A percentile compares a stretch with the other conserved stretches of the same genome.
These are phyloP conservation scores for Oikopleura dioica DNA, from an alignment of 23 tunicate species.

Conservation along the genomic window DNA sequence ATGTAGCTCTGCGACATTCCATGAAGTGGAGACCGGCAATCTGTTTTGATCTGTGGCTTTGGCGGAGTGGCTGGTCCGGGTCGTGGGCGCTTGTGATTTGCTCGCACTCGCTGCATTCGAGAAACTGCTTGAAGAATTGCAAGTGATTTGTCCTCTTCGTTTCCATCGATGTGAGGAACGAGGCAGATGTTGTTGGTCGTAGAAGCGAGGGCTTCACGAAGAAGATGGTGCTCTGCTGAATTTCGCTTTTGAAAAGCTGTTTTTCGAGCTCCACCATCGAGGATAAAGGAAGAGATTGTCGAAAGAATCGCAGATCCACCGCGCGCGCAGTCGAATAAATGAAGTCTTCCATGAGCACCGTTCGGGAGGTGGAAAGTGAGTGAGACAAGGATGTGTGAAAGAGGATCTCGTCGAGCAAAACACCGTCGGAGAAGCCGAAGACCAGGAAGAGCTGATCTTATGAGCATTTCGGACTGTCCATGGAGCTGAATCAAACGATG, in stretches of 20 bases:
- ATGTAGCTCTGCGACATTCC: too few relatives aligned
- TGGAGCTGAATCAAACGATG: neutral
- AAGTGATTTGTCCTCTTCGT: neutral
- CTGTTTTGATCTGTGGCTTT: neutral
- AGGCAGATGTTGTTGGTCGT: constrained; percentile 6
- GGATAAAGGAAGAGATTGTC: neutral
- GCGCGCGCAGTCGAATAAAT: constrained; percentile 1
- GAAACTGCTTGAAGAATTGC: constrained; percentile 8
- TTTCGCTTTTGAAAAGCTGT: neutral
- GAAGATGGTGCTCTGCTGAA: neutral
- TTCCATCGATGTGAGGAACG: neutral
- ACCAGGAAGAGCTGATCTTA: constrained; percentile 1
- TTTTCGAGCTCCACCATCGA: neutral
- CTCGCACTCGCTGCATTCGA: neutral
- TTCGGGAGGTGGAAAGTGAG: constrained; percentile 2
- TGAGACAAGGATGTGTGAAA: neutral
- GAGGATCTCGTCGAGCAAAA: neutral
- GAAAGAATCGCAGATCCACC: constrained; percentile 10
- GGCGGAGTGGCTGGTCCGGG: neutral
- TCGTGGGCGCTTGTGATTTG: neutral
- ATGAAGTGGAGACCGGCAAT: neutral
- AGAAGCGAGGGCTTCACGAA: constrained; percentile 2
- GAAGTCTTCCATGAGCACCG: neutral
- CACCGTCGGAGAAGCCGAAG: constrained; percentile 1
- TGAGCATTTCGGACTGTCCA: constrained; percentile 7